Conservation (phyloP, 1,140 invertebrate species). For the Atopsyche davidsoni region DNA sequence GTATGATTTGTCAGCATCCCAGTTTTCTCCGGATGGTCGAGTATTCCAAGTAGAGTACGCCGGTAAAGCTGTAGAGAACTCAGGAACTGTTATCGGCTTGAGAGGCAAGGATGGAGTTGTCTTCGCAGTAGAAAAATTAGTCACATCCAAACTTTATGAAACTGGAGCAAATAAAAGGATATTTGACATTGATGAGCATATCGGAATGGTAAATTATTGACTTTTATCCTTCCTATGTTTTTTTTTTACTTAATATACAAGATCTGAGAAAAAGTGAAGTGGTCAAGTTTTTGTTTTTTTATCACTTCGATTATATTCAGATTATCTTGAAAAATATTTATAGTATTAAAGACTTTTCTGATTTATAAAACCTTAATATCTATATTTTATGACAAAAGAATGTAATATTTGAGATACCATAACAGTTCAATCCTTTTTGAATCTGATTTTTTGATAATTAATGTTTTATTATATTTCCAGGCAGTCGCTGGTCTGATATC, state of each 20-base stretch:
- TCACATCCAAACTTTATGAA: slow-evolving; percentile 96
- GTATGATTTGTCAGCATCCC: slow-evolving; percentile 98
- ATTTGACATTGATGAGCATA: slow-evolving; percentile 89
- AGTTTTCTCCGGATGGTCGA: slow-evolving; percentile 98
- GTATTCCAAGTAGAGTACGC: slow-evolving; percentile 99
- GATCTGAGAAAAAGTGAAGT: no score
- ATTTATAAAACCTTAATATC: no score
- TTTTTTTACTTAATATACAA: no score
- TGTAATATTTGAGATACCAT: no score
- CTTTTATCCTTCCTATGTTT: background rate
- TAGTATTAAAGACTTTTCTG: no score
- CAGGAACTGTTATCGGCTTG: slow-evolving; percentile 92
- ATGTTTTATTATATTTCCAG: slow-evolving; percentile 39
- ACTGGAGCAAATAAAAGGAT: slow-evolving; percentile 89
- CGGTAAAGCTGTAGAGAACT: slow-evolving; percentile 98
- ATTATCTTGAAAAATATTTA: no score
- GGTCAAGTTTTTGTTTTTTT: no score
- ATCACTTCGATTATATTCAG: no score
- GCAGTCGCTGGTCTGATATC: slow-evolving; percentile 89
- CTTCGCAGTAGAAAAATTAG: slow-evolving; percentile 95
- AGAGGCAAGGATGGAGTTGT: slow-evolving; percentile 95
- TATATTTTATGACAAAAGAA: no score
- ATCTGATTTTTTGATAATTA: no score
- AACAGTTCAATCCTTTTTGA: no score
- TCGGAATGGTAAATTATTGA: slow-evolving; percentile 82